Percentiles rank a stretch among this genome's conserved stretches.
Conservation (phyloP, 2,888 invertebrate genomes). For the Cephus pygmeus region DNA sequence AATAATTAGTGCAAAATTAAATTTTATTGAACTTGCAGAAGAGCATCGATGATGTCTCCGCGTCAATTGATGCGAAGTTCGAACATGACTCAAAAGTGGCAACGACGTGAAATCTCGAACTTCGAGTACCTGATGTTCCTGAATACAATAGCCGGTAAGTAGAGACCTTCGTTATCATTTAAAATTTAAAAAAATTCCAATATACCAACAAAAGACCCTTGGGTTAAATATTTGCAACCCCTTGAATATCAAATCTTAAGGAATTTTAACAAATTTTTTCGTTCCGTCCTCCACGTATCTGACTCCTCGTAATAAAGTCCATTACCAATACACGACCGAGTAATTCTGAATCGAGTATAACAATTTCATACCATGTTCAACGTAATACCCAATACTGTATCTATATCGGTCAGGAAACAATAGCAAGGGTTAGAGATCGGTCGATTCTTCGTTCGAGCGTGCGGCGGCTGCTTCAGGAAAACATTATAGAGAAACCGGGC, state of each 20-base stretch:
- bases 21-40: constrained; percentile 65
- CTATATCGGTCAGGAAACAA: not conserved
- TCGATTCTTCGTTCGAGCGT: constrained; percentile 7
- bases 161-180: not conserved
- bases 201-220: not conserved
- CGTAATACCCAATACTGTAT: not conserved
- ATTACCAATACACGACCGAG: not conserved
- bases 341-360: not conserved
- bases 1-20: not conserved
- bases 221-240: not conserved
- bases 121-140: constrained; percentile 99
- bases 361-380: not conserved
- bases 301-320: not conserved
- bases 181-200: not conserved
- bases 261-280: not conserved
- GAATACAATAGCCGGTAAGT: constrained; percentile 96
- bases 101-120: constrained; percentile 98
- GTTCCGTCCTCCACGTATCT: not conserved
- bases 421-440: constrained; percentile 5
- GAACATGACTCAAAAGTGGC: constrained; percentile 99
- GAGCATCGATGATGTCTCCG: constrained; percentile 99
- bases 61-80: constrained; percentile 98
- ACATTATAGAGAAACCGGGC: constrained; percentile 57
- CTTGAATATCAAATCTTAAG: not conserved
- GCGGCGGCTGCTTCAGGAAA: constrained; percentile 36